phyloP scores from a whole-genome alignment of 2,113 vertebrate genomes.

The Tetrax tetrax region DNA sequence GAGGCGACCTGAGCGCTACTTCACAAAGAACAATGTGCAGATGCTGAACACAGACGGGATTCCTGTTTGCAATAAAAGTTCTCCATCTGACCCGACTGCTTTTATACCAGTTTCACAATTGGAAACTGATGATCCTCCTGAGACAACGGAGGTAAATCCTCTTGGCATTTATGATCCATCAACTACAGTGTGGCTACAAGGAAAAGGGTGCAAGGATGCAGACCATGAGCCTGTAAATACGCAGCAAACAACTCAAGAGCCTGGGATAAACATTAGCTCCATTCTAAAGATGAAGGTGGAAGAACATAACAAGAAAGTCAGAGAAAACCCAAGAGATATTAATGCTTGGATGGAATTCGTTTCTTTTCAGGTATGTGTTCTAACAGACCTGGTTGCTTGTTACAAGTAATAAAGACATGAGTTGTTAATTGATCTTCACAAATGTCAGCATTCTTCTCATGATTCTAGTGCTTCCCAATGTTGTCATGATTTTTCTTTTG shows the following conservation, averaged over 20 bases:
- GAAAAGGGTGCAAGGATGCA: constrained; percentile 75
- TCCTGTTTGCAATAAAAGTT: constrained; percentile 31
- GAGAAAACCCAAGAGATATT: constrained; percentile 87
- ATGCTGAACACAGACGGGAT: constrained; percentile 68
- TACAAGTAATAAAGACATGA: neutral
- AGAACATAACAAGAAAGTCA: constrained; percentile 88
- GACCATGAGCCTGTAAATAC: constrained; percentile 38
- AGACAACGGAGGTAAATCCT: constrained; percentile 79
- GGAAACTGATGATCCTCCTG: constrained; percentile 21
- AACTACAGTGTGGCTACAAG: constrained; percentile 88
- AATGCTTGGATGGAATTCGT: constrained; percentile 91
- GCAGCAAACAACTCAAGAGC: constrained; percentile 11
- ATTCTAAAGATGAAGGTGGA: constrained; percentile 80
- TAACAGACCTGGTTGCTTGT: neutral
- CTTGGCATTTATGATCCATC: constrained; percentile 89
- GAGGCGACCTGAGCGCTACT: constrained; percentile 82
- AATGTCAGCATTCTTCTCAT: neutral
- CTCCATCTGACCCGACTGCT: neutral
- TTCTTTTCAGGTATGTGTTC: constrained; percentile 84
- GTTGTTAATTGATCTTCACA: neutral
- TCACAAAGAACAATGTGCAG: constrained; percentile 74
- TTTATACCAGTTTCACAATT: constrained; percentile 77
- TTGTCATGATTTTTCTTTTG: neutral
- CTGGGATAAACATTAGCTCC: constrained; percentile 1
- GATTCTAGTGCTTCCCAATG: neutral